Conservation (phyloP, 2,888 invertebrate genomes). For the Catotricha subobsoleta region DNA sequence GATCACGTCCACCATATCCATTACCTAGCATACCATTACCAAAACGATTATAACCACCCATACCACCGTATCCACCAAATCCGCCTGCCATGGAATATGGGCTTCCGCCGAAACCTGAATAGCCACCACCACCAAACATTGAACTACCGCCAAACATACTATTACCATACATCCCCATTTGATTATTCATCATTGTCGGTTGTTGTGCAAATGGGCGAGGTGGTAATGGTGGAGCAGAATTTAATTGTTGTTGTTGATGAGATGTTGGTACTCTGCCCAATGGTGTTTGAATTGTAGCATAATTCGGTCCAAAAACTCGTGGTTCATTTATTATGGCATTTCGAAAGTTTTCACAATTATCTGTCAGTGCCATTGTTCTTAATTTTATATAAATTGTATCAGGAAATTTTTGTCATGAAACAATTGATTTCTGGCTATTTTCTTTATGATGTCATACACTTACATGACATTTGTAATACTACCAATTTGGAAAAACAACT, state of each 20-base stretch:
- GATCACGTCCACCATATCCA: constrained; percentile 16
- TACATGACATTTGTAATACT: too few species aligned
- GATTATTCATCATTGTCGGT: constrained; percentile 1
- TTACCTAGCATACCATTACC: constrained; percentile 22
- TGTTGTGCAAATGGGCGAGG: constrained; percentile 16
- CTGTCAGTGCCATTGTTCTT: neutral
- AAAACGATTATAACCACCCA: constrained; percentile 13
- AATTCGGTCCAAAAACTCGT: constrained; percentile 8
- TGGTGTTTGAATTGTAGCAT: constrained; percentile 19
- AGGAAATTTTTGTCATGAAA: too few species aligned
- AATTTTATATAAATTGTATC: too few species aligned
- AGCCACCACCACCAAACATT: constrained; percentile 12
- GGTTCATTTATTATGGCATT: constrained; percentile 9
- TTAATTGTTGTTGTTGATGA: neutral
- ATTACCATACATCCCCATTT: neutral
- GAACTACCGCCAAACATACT: constrained; percentile 11
- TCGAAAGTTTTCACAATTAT: constrained; percentile 4
- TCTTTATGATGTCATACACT: too few species aligned
- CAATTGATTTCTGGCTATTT: too few species aligned
- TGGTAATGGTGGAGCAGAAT: constrained; percentile 15
- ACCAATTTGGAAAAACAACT: too few species aligned
- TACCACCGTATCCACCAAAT: constrained; percentile 16
- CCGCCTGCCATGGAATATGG: constrained; percentile 6
- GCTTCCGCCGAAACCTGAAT: constrained; percentile 15
- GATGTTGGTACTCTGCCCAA: constrained; percentile 19